Percentiles rank a stretch among this genome's conserved stretches.
phyloP scores from a whole-genome alignment of 2,797 vertebrate genomes.

The Siniperca obscura region DNA sequence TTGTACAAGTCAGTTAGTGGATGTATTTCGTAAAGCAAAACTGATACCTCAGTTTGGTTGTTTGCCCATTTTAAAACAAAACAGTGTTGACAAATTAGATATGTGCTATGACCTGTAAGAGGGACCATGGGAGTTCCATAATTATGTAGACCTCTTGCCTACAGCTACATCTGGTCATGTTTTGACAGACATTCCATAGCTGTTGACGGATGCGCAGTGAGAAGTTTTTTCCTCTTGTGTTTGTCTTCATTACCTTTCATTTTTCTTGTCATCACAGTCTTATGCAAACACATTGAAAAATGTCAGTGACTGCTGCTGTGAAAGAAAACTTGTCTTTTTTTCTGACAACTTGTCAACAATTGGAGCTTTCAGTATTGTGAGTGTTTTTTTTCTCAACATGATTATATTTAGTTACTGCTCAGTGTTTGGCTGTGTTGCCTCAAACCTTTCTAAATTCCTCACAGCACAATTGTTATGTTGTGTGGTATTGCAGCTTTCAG shows the following conservation, averaged over 20 bases:
- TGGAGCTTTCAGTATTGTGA: constrained; percentile 39
- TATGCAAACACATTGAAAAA: constrained; percentile 46
- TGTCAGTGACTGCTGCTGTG: constrained; percentile 37
- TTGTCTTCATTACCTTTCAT: constrained; percentile 70
- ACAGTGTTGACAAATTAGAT: constrained; percentile 51
- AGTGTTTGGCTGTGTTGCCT: constrained; percentile 27
- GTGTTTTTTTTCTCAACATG: constrained; percentile 18
- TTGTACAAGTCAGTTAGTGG: background rate
- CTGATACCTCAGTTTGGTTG: constrained; percentile 22
- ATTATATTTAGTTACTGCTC: constrained; percentile 56
- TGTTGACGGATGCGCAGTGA: constrained; percentile 60
- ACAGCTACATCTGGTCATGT: constrained; percentile 70
- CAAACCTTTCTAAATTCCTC: constrained; percentile 38
- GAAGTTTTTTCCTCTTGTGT: constrained; percentile 47
- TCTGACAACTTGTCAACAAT: constrained; percentile 53
- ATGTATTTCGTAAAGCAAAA: constrained; percentile 2
- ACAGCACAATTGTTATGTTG: constrained; percentile 10
- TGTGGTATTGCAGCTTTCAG: constrained; percentile 20
- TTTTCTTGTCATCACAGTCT: constrained; percentile 67
- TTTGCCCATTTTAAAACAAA: constrained; percentile 43
- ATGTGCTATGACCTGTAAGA: constrained; percentile 66
- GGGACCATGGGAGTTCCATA: constrained; percentile 53
- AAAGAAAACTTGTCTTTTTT: constrained; percentile 34
- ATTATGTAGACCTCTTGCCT: constrained; percentile 65
- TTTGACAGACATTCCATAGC: constrained; percentile 79